Evolutionary conservation across 1,140 invertebrate genomes (phyloP), one percentile per base, ranked within the genome.

Genomic region (Lanistes nyassanus): DNA sequence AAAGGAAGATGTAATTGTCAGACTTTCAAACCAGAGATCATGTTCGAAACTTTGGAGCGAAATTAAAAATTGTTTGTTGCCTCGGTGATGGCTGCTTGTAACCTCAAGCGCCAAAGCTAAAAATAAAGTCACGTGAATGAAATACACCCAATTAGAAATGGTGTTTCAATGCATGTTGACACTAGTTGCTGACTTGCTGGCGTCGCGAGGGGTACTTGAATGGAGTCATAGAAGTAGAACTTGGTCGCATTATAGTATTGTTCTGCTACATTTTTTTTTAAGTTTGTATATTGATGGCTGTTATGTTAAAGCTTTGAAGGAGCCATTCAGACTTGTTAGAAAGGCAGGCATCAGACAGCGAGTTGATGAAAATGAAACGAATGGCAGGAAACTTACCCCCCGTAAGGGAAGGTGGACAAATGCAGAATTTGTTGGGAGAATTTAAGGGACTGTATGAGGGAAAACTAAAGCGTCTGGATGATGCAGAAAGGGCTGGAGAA

Each of bases 401-500:
- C 16, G 21, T 31, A 34, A 42, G 62, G 11, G 71, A 47, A 64
- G 65, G 65, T 66, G 84, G 85, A 26, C 83, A 85, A 47, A 86
- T 88, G 84, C 84, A 85, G 56, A 82, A 78, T 51, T 77, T 88
- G 62, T 74, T 88, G 55, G 83, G 82, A 13, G 85, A 87, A 78
- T 88, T 88, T 75, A 84, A 82, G 75, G 79, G 79, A 7, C 73
- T 87, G 23, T 88, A 88, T 75, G 86, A 87, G 78, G 80, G 79
- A 55, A 83, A 84, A 78, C 75, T 88, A 29, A 81, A 77, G 53
- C 77, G 84, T 56, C 80, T 88, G 5, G 86, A 87, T 66, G 86
- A 87, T 67, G 81, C 80, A 7, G 84, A 85, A 55, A 81, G 76
- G 64, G 66, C 71, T 51, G 85, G 84, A 67, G 84, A 86, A 78